A percentile compares a stretch with the other conserved stretches of the same genome.
Conservation (phyloP, 92 coral and sea anemone species). For the Meandrina meandrites region DNA sequence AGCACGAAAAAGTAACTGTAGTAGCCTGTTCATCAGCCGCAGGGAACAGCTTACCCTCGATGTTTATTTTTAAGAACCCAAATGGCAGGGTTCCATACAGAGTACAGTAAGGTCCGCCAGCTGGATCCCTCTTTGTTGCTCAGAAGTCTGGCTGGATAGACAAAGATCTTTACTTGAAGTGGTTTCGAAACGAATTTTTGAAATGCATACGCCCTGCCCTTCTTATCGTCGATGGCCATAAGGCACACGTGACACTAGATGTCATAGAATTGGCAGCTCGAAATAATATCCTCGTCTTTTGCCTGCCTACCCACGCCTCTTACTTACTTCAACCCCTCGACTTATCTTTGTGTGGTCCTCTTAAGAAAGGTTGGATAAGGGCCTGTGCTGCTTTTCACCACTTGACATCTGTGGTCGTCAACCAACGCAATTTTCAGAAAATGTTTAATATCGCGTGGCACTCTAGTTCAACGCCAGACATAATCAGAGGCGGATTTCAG, state of each 20-base stretch:
- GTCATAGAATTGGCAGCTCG: background rate
- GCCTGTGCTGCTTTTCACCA: background rate
- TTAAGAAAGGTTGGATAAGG: background rate
- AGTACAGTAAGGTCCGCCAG: conserved; percentile 25
- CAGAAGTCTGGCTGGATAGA: conserved; percentile 29
- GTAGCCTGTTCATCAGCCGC: conserved; percentile 40
- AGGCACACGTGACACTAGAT: background rate
- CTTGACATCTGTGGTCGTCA: background rate
- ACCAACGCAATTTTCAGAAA: background rate
- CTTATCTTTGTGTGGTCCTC: background rate
- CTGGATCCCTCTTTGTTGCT: conserved; percentile 26
- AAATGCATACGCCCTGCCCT: background rate
- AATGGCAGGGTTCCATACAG: conserved; percentile 28
- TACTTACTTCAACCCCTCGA: background rate
- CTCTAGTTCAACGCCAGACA: background rate
- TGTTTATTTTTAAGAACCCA: conserved; percentile 19
- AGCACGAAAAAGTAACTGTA: conserved; percentile 42
- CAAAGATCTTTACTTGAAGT: conserved; percentile 30
- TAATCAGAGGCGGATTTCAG: background rate
- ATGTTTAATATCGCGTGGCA: background rate
- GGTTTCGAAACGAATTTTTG: background rate
- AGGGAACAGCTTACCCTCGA: conserved; percentile 34
- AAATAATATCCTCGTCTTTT: background rate
- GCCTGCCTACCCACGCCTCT: background rate
- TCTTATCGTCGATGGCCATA: background rate